These are phyloP conservation scores for Sinocyclocheilus anshuiensis DNA, from an alignment of 2,113 vertebrate genomes.

Conservation along the genomic window DNA sequence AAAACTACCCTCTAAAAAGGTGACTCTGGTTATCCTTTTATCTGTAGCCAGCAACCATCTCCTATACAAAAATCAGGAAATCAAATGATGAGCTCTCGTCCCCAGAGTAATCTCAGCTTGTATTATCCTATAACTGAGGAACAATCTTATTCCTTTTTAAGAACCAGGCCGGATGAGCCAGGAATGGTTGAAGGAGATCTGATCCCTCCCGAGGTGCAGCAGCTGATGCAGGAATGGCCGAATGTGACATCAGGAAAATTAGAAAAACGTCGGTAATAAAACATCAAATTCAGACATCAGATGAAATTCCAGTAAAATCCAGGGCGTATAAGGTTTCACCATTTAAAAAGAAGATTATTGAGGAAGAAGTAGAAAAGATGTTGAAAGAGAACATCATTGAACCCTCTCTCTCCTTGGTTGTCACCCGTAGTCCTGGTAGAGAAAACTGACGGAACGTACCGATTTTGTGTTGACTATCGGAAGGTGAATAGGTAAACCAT, in stretches of 20 bases:
- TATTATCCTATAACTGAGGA: not conserved
- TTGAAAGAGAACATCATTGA: not conserved
- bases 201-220: not conserved
- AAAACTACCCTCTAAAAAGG: too few relatives aligned
- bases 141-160: not conserved
- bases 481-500: not conserved
- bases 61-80: too few relatives aligned
- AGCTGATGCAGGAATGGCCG: not conserved
- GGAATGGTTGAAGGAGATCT: not conserved
- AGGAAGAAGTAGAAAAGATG: not conserved
- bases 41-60: too few relatives aligned
- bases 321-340: not conserved
- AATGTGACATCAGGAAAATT: not conserved
- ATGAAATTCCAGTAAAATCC: not conserved
- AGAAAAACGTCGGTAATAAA: fast-evolving
- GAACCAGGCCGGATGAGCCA: not conserved
- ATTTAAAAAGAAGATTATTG: not conserved
- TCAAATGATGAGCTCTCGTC: too few relatives aligned
- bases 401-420: not conserved
- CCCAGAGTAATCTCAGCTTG: not conserved
- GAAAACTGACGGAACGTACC: too few relatives aligned
- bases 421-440: not conserved
- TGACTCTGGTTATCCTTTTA: too few relatives aligned
- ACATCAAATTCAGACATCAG: not conserved
- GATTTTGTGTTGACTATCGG: not conserved